phyloP scores from a whole-genome alignment of 2,113 vertebrate genomes.

The Arenaria interpres region DNA sequence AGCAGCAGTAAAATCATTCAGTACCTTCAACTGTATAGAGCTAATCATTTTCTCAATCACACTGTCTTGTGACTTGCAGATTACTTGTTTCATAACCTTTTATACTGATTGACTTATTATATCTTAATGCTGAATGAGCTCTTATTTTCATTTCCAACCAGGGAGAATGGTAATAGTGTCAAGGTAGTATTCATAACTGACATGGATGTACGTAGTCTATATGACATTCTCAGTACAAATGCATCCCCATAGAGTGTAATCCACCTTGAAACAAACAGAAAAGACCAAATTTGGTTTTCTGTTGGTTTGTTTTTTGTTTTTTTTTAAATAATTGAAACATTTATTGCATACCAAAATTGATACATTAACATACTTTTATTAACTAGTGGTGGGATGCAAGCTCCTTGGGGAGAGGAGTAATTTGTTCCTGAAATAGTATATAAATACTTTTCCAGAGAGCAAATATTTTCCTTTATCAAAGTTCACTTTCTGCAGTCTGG shows the following conservation, averaged over 20 bases:
- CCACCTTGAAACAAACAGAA: neutral
- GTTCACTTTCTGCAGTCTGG: neutral
- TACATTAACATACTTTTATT: neutral
- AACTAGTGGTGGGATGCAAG: neutral
- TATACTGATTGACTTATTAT: accelerated
- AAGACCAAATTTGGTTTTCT: too few relatives aligned
- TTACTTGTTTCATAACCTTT: neutral
- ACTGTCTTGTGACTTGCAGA: neutral
- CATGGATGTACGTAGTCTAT: neutral
- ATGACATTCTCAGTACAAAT: neutral
- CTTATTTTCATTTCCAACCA: neutral
- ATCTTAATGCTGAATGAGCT: neutral
- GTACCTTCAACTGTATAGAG: neutral
- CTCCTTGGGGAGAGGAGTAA: neutral
- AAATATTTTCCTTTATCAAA: neutral
- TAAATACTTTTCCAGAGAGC: neutral
- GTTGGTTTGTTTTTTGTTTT: too few relatives aligned
- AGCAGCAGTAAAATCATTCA: neutral
- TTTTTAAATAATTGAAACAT: neutral
- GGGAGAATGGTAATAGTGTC: accelerated
- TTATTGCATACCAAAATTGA: neutral
- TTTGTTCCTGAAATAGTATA: neutral
- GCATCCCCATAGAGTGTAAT: neutral
- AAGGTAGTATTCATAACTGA: neutral
- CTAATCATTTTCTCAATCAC: neutral